Conservation (phyloP, 2,113 vertebrate species). For the Nothoprocta pentlandii region DNA sequence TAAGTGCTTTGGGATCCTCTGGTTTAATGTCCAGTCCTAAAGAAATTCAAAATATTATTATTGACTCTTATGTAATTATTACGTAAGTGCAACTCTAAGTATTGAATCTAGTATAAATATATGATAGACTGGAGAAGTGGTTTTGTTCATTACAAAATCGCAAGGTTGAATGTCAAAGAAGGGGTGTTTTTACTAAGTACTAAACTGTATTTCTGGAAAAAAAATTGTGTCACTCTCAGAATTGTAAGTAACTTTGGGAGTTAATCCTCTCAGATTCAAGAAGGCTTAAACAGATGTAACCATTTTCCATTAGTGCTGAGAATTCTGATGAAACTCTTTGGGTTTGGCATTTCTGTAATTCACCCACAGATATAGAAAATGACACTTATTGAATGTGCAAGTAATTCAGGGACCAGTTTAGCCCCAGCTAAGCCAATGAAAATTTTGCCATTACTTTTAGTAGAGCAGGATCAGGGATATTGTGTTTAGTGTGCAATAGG, state of each 20-base stretch:
- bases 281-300: background rate
- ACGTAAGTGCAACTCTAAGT: background rate
- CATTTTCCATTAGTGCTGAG: background rate
- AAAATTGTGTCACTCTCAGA: background rate
- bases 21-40: background rate
- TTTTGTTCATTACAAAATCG: background rate
- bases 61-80: background rate
- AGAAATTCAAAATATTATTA: background rate
- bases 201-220: background rate
- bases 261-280: background rate
- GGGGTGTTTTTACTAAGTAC: background rate
- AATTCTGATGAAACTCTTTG: background rate
- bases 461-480: background rate
- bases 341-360: background rate
- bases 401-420: background rate
- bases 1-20: background rate
- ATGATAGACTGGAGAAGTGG: background rate
- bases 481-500: background rate
- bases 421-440: background rate
- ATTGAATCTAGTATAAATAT: background rate
- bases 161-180: background rate
- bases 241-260: background rate
- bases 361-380: background rate
- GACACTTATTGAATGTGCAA: background rate
- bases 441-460: background rate